A percentile compares a stretch with the other conserved stretches of the same genome.
phyloP scores from a whole-genome alignment of 2,888 invertebrate species.

The Hetaerina titia region DNA sequence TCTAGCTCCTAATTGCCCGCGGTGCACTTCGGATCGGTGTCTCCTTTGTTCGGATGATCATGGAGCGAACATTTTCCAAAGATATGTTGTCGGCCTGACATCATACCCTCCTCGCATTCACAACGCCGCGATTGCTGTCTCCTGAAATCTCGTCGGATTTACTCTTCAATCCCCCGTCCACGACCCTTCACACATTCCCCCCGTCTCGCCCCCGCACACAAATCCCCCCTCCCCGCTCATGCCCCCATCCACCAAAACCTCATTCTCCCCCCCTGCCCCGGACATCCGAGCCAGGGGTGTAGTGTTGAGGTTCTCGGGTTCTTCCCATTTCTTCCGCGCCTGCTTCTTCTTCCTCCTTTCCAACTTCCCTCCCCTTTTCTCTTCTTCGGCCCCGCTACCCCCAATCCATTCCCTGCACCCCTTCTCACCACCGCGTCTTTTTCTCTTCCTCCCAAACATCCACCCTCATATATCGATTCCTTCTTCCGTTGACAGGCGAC shows the following conservation, averaged over 20 bases:
- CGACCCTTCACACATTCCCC: not conserved
- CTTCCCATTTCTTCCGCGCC: not conserved
- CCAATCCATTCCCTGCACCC: not conserved
- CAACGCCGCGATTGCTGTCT: not conserved
- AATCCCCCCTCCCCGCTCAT: not conserved
- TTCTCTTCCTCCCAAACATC: not conserved
- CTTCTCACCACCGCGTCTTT: not conserved
- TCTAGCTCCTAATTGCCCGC: not conserved
- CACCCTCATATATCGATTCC: not conserved
- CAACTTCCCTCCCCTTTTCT: not conserved
- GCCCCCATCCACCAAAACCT: not conserved
- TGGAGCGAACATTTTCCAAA: not conserved
- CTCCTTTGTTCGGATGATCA: not conserved
- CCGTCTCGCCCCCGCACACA: not conserved
- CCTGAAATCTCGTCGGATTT: slow-evolving; percentile 6
- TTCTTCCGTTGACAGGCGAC: not conserved
- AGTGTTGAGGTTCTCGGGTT: not conserved
- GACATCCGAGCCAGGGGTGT: too few relatives aligned
- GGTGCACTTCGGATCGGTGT: too few relatives aligned
- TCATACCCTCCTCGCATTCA: not conserved
- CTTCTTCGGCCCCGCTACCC: too few relatives aligned
- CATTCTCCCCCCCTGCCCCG: not conserved
- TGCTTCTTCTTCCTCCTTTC: not conserved
- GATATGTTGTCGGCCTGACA: not conserved
- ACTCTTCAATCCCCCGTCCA: not conserved